Base-by-base conservation (phyloP, 2,113 vertebrate genomes). In the Anoura caudifer region DNA sequence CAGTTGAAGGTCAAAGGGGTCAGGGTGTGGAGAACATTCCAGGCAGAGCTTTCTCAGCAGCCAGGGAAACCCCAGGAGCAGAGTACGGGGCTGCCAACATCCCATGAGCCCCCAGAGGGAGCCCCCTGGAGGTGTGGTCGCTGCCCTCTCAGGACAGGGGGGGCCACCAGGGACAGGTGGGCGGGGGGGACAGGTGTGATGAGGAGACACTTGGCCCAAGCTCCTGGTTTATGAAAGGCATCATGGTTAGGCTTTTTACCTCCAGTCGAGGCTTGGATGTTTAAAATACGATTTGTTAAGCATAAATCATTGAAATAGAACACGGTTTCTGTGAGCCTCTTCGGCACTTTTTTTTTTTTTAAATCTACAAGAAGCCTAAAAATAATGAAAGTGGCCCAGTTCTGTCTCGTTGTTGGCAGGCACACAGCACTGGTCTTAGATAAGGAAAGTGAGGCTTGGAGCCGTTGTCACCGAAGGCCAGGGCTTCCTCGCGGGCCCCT, bases 321-420 rank as follows among this genome's bases (percentile, higher is more conserved):
- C 77, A 45, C 50, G 56, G 56, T 90, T 92, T 87, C 81, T 56
- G 19, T 87, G 75, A 95, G 85, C 26, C 43, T 85, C 24, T 92
- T 87, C 0, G 28, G 67, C 43, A 77, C 54, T 63, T 85, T 61
- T 87, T 65, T 80, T 65, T 80, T 45, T 63, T 52, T 56, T 52
- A 33, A 80, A 94, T 81, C 77, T 88, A 90, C 79, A 76, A 79
- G 54, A 97, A 96, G 77, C 56, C 85, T 97, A 95, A 96, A 97
- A 96, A 96, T 96, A 97, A 95, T 94, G 81, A 77, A 54, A 33
- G 70, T 97, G 97, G 61, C 95, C 97, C 93, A 92, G 86, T 97
- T 97, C 96, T 95, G 96, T 96, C 95, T 97, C 72, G 5, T 31
- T 63, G 88, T 70, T 97, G 90, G 94, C 92, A 85, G 84, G 77